These are phyloP conservation scores for Clarias fuscus DNA, from an alignment of 2,797 vertebrate genomes.

Conservation along the genomic window DNA sequence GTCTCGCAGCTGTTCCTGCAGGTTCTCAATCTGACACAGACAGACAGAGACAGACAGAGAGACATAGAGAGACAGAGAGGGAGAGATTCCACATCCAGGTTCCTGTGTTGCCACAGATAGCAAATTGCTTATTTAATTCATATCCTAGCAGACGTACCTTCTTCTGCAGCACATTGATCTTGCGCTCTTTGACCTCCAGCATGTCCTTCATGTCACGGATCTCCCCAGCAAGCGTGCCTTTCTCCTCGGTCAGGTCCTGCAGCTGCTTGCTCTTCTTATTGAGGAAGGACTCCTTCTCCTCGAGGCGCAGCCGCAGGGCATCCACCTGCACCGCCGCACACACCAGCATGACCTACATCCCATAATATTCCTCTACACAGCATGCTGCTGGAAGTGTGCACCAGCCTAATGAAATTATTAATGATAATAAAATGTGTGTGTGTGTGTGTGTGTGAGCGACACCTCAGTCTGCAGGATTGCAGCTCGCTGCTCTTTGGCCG, in stretches of 20 bases:
- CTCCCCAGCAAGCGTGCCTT: slow-evolving; percentile 94
- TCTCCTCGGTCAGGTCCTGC: slow-evolving; percentile 98
- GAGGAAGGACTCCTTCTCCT: slow-evolving; percentile 97
- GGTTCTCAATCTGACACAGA: slow-evolving; percentile 79
- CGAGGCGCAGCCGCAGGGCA: slow-evolving; percentile 91
- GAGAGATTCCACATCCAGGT: not conserved
- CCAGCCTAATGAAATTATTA: no score
- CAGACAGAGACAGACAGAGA: not conserved
- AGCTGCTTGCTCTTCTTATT: slow-evolving; percentile 99
- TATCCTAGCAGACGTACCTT: slow-evolving; percentile 76
- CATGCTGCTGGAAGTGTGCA: not conserved
- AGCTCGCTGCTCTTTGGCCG: slow-evolving; percentile 99
- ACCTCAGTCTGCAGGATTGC: slow-evolving; percentile 99
- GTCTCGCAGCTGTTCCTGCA: slow-evolving; percentile 95
- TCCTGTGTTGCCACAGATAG: not conserved
- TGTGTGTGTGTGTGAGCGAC: slow-evolving; percentile 2
- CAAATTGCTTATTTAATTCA: not conserved
- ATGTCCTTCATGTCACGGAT: slow-evolving; percentile 99
- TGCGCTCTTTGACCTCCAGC: slow-evolving; percentile 98
- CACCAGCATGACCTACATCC: not conserved
- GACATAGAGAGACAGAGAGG: not conserved
- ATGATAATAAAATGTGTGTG: not conserved
- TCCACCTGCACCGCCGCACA: slow-evolving; percentile 81
- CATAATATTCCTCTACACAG: not conserved
- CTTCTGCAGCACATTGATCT: slow-evolving; percentile 98